phyloP scores from a whole-genome alignment of 2,113 vertebrate genomes.

The Colossoma macropomum region DNA sequence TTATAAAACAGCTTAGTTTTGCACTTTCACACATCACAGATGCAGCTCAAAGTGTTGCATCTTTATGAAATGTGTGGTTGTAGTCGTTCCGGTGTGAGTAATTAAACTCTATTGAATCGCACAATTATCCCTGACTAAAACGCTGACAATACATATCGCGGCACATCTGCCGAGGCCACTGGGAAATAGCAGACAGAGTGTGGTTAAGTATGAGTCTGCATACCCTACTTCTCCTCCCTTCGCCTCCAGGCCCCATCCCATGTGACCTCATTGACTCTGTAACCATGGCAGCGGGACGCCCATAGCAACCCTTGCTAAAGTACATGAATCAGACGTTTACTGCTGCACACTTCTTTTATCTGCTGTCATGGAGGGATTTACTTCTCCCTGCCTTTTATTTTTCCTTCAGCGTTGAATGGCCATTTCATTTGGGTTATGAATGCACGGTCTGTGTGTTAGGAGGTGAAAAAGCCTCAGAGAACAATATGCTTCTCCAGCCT shows the following conservation, averaged over 20 bases:
- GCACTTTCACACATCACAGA: not conserved
- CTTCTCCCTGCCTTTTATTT: slow-evolving; percentile 67
- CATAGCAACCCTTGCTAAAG: slow-evolving; percentile 60
- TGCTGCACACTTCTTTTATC: slow-evolving; percentile 71
- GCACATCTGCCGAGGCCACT: slow-evolving; percentile 23
- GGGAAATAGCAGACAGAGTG: slow-evolving; percentile 58
- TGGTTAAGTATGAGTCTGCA: slow-evolving; percentile 66
- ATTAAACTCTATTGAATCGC: slow-evolving; percentile 34
- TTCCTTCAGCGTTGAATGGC: slow-evolving; percentile 64
- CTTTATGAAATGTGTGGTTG: slow-evolving; percentile 28
- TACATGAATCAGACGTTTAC: slow-evolving; percentile 74
- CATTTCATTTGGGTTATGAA: slow-evolving; percentile 63
- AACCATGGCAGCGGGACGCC: slow-evolving; percentile 71
- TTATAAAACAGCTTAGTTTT: not conserved
- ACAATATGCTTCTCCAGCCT: slow-evolving; percentile 47
- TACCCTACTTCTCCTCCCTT: not conserved
- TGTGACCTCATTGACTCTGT: slow-evolving; percentile 68
- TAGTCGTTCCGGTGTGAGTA: slow-evolving; percentile 13
- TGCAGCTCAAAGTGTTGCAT: slow-evolving; percentile 3
- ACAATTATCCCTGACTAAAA: slow-evolving; percentile 29
- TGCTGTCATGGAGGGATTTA: slow-evolving; percentile 67
- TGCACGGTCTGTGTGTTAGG: slow-evolving; percentile 34
- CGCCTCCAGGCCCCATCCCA: slow-evolving; percentile 17
- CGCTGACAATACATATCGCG: slow-evolving; percentile 36
- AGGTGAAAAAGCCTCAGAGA: slow-evolving; percentile 51